Base-by-base conservation (phyloP, 2,113 vertebrate genomes). In the Ceuthmochares aereus region DNA sequence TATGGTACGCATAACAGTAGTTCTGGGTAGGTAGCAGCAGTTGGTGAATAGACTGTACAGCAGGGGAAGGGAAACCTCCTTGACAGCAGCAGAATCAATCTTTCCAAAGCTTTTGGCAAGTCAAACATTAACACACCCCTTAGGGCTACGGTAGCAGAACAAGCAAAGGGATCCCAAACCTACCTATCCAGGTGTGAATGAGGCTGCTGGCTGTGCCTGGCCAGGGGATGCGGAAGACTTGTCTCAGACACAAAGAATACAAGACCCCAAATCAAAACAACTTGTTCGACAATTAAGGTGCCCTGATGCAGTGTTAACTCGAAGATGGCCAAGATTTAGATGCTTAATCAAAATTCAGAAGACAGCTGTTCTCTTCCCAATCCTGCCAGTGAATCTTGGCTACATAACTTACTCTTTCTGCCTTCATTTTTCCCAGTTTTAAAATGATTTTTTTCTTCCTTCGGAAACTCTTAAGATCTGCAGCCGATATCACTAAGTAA, bases 381-480 rank as follows among this genome's bases (percentile, higher is more conserved):
- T 18, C 66, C 68, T 89, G 88, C 47, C 89, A 90, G 73, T 45
- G 47, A 90, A 78, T 84, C 93, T 74, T 72, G 64, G 77, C 89
- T 60, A 70, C 3, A 10, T 27, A 29, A 80, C 26, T 87, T 26
- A 60, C 30, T 72, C 62, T 34, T 74, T 72, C 60, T 77, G 67
- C 55, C 40, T 84, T 89, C 34, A 17, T 51, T 55, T 59, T 72
- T 25, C 45, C 52, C 49, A n/a, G 34, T 77, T 87, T 56, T 56
- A 55, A 81, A 86, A 75, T 7, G 23, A 59, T 49, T 37, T 23
- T 40, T 56, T 63, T 45, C 40, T 52, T 90, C 27, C 58, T 90
- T 51, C 68, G 45, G 77, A 93, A 91, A 81, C 16, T 23, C 29
- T 79, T 21, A 63, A 68, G 77, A 82, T 59, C 51, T 81, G 42